These are phyloP conservation scores for Volucella zonaria DNA, from an alignment of 2,888 invertebrate genomes.

Conservation along the genomic window DNA sequence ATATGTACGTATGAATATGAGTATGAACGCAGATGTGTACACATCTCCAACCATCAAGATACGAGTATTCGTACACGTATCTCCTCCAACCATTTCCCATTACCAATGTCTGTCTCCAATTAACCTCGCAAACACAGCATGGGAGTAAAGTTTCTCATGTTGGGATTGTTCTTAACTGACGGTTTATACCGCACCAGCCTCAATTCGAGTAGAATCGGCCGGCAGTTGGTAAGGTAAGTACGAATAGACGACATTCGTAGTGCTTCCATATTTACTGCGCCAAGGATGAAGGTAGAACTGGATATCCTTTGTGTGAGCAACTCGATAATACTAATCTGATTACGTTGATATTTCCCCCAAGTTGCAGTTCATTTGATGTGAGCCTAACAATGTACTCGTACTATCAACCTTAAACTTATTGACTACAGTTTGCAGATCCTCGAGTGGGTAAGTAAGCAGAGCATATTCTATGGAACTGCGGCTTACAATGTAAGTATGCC, in stretches of 20 bases:
- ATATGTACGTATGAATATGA: not conserved
- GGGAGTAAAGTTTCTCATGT: slow-evolving; percentile 29
- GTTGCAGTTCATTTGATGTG: slow-evolving; percentile 65
- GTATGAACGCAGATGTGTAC: not conserved
- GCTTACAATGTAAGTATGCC: slow-evolving; percentile 6
- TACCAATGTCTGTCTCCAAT: slow-evolving; percentile 17
- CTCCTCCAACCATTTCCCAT: not conserved
- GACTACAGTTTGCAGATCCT: not conserved
- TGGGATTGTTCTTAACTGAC: slow-evolving; percentile 36
- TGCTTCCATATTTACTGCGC: slow-evolving; percentile 42
- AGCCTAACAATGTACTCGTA: slow-evolving; percentile 13
- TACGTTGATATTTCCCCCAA: slow-evolving; percentile 55
- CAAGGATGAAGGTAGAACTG: slow-evolving; percentile 2
- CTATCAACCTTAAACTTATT: not conserved
- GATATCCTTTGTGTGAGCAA: slow-evolving; percentile 46
- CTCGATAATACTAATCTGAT: slow-evolving; percentile 70
- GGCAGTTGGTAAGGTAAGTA: not conserved
- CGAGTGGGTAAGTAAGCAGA: not conserved
- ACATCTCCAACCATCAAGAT: slow-evolving; percentile 7
- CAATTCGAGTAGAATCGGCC: no score
- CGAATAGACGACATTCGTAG: not conserved
- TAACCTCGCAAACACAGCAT: slow-evolving; percentile 43
- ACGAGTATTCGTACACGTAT: not conserved
- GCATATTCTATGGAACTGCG: slow-evolving; percentile 19
- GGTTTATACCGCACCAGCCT: slow-evolving; percentile 7